A percentile compares a stretch with the other conserved stretches of the same genome.
Conservation (phyloP, 1,140 invertebrate species). For the Hyles vespertilio region DNA sequence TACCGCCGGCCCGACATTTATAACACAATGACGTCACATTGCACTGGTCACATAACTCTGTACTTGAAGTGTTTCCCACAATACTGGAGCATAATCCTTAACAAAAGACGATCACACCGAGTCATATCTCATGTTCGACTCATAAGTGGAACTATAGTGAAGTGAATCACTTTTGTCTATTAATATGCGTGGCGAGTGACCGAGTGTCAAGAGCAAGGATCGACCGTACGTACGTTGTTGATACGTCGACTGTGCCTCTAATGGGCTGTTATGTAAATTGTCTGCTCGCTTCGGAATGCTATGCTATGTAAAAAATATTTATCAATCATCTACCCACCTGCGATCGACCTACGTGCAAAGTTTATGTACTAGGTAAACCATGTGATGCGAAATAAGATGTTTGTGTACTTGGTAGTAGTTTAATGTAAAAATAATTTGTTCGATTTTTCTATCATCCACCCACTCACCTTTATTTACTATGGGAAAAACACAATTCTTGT, state of each 20-base stretch:
- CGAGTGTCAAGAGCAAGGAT: conserved; percentile 70
- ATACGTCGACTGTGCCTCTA: conserved; percentile 24
- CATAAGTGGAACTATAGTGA: conserved; percentile 37
- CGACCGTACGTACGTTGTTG: conserved; percentile 39
- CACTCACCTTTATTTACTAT: too few species aligned
- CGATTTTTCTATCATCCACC: too few species aligned
- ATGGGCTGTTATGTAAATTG: conserved; percentile 24
- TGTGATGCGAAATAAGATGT: too few species aligned
- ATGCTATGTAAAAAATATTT: conserved; percentile 4
- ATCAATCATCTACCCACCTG: background rate
- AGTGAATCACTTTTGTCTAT: conserved; percentile 68
- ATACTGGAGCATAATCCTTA: conserved; percentile 12
- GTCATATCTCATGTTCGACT: conserved; percentile 57
- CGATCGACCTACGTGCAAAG: background rate
- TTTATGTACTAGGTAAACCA: too few species aligned
- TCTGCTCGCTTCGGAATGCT: conserved; percentile 16
- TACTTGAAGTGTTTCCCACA: too few species aligned
- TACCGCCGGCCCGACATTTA: conserved; percentile 26
- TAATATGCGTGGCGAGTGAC: conserved; percentile 71
- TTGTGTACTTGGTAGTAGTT: too few species aligned
- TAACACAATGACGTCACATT: conserved; percentile 33
- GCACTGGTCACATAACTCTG: conserved; percentile 5
- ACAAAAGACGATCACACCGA: conserved; percentile 46
- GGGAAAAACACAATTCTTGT: too few species aligned
- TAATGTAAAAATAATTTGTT: too few species aligned